Evolutionary conservation across 2,888 invertebrate genomes (phyloP).

Genomic region (Phorcus lineatus): DNA sequence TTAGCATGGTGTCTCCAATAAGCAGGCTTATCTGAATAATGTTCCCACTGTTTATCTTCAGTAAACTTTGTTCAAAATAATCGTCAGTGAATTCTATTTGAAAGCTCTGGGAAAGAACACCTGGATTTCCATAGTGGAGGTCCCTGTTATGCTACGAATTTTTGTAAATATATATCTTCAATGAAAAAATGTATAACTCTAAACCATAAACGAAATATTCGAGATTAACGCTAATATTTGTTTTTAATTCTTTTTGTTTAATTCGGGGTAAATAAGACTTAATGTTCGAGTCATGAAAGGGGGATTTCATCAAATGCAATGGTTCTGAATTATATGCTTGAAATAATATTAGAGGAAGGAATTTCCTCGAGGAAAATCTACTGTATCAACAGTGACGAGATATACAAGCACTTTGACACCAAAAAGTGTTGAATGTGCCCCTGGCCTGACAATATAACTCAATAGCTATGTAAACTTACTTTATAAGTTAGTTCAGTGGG

Average conservation of each 20-base stretch:
- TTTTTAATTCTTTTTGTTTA: background rate
- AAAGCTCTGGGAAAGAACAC: too few relatives aligned
- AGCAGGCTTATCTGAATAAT: background rate
- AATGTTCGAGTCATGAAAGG: background rate
- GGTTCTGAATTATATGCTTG: conserved; percentile 15
- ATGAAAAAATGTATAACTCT: background rate
- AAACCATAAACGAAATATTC: background rate
- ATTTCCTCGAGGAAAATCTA: background rate
- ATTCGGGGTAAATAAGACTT: background rate
- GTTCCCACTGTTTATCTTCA: background rate
- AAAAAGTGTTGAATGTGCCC: background rate
- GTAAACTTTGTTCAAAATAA: background rate
- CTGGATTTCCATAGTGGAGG: too few relatives aligned
- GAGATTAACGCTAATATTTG: background rate
- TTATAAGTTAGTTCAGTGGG: conserved; percentile 22
- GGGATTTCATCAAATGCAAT: background rate
- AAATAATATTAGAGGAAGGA: conserved; percentile 9
- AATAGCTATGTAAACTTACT: conserved; percentile 6
- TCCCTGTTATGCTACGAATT: too few relatives aligned
- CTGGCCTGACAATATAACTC: conserved; percentile 1
- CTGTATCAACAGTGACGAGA: conserved; percentile 1
- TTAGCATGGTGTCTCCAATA: background rate
- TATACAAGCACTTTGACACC: background rate
- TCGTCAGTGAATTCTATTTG: background rate
- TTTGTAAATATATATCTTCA: too few relatives aligned